A percentile compares a stretch with the other conserved stretches of the same genome.
Conservation (phyloP, 2,888 invertebrate genomes). For the Xanthorhoe designata region DNA sequence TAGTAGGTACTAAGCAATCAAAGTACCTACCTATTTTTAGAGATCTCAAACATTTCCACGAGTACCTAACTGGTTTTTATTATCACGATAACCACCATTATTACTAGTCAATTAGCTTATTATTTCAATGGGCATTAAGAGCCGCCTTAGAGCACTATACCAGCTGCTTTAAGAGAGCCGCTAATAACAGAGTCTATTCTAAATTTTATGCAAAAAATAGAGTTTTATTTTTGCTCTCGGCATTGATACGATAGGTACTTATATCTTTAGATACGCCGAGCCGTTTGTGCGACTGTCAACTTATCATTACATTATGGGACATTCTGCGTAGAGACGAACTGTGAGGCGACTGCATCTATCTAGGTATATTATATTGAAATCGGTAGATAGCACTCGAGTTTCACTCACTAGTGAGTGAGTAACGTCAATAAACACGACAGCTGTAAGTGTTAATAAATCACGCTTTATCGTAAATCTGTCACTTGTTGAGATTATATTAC, state of each 20-base stretch:
- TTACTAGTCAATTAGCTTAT: neutral
- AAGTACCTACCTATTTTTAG: neutral
- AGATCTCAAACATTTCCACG: neutral
- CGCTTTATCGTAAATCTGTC: slow-evolving; percentile 18
- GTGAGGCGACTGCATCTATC: too few relatives aligned
- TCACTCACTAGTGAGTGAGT: neutral
- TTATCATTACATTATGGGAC: too few relatives aligned
- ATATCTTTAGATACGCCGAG: too few relatives aligned
- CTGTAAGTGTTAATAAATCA: slow-evolving; percentile 11
- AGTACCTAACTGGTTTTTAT: neutral
- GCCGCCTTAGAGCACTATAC: too few relatives aligned
- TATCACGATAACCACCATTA: neutral
- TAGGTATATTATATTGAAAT: too few relatives aligned
- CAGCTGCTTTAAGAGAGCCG: too few relatives aligned
- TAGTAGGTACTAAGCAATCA: too few relatives aligned
- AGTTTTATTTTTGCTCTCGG: neutral
- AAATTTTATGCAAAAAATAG: neutral
- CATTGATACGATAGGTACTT: neutral
- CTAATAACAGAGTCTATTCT: neutral
- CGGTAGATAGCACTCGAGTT: neutral
- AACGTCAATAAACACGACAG: neutral
- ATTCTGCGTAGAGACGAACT: too few relatives aligned
- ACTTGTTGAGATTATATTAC: slow-evolving; percentile 14
- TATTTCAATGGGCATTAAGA: neutral
- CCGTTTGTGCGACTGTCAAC: too few relatives aligned